phyloP scores from a whole-genome alignment of 2,113 vertebrate species.

The Pithys albifrons region DNA sequence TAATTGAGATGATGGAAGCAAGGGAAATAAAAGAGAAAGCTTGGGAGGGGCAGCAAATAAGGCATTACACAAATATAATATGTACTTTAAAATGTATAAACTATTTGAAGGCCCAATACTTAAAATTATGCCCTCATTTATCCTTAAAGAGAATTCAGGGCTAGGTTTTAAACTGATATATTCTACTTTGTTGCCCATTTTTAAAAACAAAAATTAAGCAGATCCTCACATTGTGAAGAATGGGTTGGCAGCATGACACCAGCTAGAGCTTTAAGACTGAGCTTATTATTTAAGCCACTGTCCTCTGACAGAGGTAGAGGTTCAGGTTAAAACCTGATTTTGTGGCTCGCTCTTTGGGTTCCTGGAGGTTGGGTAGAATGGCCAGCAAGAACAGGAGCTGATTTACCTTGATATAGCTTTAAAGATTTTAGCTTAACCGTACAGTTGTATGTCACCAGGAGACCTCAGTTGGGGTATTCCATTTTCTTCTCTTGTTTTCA shows the following conservation, averaged over 20 bases:
- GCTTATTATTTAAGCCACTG: background rate
- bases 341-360: background rate
- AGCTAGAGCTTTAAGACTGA: background rate
- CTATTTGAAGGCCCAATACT: fast-evolving
- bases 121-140: background rate
- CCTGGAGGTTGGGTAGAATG: background rate
- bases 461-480: background rate
- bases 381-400: background rate
- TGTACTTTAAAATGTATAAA: background rate
- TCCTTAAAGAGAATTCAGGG: background rate
- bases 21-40: background rate
- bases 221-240: background rate
- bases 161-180: background rate
- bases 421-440: background rate
- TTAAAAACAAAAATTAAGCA: background rate
- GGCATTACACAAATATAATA: background rate
- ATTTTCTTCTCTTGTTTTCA: background rate
- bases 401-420: background rate
- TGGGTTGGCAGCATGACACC: background rate
- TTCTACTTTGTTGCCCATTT: background rate
- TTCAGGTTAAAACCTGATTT: background rate
- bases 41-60: background rate
- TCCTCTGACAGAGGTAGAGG: background rate
- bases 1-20: conserved; percentile 6
- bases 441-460: background rate